Evolutionary conservation across 2,888 invertebrate genomes (phyloP).

Genomic region (Acrocyrtus sp.): DNA sequence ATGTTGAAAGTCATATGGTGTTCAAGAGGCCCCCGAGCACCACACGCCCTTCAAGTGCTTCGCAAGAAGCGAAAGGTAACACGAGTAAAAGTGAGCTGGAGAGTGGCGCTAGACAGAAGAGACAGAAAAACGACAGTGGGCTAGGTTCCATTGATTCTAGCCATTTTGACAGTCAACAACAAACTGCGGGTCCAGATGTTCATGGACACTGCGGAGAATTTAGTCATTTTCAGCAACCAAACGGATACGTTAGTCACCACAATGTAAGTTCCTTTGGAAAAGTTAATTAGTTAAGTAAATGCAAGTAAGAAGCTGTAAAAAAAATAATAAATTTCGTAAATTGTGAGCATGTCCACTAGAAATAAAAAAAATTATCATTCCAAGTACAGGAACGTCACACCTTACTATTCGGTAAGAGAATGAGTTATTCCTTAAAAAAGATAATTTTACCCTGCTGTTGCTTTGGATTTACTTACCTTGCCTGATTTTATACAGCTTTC

Average conservation of each 20-base stretch:
- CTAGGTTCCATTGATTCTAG: constrained; percentile 61
- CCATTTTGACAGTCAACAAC: constrained; percentile 34
- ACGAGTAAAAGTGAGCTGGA: not conserved
- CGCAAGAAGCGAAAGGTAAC: not conserved
- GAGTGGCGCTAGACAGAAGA: constrained; percentile 26
- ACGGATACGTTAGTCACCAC: constrained; percentile 39
- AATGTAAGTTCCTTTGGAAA: constrained; percentile 33
- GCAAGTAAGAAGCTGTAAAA: too few species aligned
- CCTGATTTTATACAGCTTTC: too few species aligned
- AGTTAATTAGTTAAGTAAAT: not conserved
- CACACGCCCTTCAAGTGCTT: not conserved
- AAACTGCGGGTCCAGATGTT: not conserved
- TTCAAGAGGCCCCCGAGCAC: not conserved
- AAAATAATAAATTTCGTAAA: too few species aligned
- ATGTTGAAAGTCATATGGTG: constrained; percentile 36
- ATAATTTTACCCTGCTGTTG: too few species aligned
- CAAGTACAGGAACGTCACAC: too few species aligned
- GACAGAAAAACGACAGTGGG: constrained; percentile 62
- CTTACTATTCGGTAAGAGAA: too few species aligned
- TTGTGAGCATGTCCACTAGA: too few species aligned
- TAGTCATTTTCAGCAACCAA: constrained; percentile 14
- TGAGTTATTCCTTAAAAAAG: too few species aligned
- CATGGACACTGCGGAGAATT: constrained; percentile 1
- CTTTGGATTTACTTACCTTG: too few species aligned
- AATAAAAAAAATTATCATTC: too few species aligned